Percentiles rank a stretch among this genome's conserved stretches.
Evolutionary conservation across 2,888 invertebrate genomes (phyloP).

Genomic region (Hypomecis atomaria): DNA sequence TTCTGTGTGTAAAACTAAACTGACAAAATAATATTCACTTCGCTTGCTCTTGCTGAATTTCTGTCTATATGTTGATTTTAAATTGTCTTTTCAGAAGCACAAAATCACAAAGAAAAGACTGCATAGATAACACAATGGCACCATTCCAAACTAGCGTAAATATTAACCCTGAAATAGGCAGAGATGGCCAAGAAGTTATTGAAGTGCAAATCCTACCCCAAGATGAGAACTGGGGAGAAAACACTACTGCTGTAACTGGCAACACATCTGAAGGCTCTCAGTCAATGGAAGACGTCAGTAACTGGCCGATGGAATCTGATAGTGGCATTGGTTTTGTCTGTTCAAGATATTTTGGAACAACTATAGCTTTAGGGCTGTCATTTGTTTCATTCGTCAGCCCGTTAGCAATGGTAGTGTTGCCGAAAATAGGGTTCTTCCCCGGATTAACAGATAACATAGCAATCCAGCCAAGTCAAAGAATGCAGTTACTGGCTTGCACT

Average conservation of each 20-base stretch:
- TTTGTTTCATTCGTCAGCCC: slow-evolving; percentile 95
- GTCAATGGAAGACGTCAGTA: slow-evolving; percentile 95
- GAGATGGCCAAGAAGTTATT: slow-evolving; percentile 95
- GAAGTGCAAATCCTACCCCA: slow-evolving; percentile 98
- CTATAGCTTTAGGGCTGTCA: slow-evolving; percentile 91
- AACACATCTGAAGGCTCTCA: slow-evolving; percentile 98
- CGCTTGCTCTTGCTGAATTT: too few relatives aligned
- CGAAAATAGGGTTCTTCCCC: slow-evolving; percentile 94
- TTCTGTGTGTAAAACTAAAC: background rate
- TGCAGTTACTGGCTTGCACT: slow-evolving; percentile 91
- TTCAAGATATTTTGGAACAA: slow-evolving; percentile 92
- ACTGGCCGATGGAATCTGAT: slow-evolving; percentile 91
- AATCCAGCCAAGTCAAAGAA: slow-evolving; percentile 87
- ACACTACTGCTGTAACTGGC: slow-evolving; percentile 98
- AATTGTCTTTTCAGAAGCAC: slow-evolving; percentile 82
- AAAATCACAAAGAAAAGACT: slow-evolving; percentile 87
- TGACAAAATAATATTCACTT: too few relatives aligned
- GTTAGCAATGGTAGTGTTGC: slow-evolving; percentile 96
- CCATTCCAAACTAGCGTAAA: slow-evolving; percentile 95
- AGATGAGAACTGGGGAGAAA: slow-evolving; percentile 99
- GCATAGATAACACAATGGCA: slow-evolving; percentile 88
- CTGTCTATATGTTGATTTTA: background rate
- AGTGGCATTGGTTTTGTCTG: slow-evolving; percentile 89
- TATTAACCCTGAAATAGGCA: slow-evolving; percentile 89
- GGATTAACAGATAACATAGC: slow-evolving; percentile 88